These are phyloP conservation scores for Phengaris arion DNA, from an alignment of 2,888 invertebrate genomes.

Conservation along the genomic window DNA sequence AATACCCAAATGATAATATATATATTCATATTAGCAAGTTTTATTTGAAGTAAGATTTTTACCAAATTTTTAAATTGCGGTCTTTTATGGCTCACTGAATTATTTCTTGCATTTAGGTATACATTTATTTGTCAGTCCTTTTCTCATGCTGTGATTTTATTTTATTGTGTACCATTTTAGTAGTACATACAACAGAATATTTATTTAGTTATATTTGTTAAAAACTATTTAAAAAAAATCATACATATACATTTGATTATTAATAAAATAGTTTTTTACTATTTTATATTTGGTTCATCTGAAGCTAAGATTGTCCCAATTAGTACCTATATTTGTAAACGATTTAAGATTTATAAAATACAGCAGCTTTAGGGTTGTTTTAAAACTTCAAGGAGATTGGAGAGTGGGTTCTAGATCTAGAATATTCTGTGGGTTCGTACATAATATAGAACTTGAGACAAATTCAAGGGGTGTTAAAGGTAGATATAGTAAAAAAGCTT, in stretches of 20 bases:
- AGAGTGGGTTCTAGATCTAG: constrained; percentile 53
- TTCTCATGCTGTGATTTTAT: neutral
- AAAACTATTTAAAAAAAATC: no score
- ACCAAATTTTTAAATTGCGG: no score
- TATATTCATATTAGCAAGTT: no score
- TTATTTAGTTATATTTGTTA: no score
- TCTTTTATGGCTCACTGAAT: no score
- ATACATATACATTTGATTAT: no score
- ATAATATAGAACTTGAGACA: constrained; percentile 27
- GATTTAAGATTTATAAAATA: neutral
- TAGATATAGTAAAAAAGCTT: constrained; percentile 42
- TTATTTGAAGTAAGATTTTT: no score
- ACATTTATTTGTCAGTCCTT: neutral
- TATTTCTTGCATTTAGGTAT: neutral
- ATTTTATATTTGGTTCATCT: neutral
- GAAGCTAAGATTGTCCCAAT: constrained; percentile 18
- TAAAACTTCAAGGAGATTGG: constrained; percentile 34
- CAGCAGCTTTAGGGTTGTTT: neutral
- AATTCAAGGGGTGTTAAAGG: constrained; percentile 39
- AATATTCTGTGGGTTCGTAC: constrained; percentile 53
- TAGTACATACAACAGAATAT: neutral
- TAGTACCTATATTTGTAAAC: neutral
- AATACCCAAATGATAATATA: no score
- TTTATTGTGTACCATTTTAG: neutral
- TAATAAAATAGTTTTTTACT: no score